Percentiles rank a stretch among this genome's conserved stretches.
Evolutionary conservation across 2,113 vertebrate genomes (phyloP).

Genomic region (Holacanthus passer): DNA sequence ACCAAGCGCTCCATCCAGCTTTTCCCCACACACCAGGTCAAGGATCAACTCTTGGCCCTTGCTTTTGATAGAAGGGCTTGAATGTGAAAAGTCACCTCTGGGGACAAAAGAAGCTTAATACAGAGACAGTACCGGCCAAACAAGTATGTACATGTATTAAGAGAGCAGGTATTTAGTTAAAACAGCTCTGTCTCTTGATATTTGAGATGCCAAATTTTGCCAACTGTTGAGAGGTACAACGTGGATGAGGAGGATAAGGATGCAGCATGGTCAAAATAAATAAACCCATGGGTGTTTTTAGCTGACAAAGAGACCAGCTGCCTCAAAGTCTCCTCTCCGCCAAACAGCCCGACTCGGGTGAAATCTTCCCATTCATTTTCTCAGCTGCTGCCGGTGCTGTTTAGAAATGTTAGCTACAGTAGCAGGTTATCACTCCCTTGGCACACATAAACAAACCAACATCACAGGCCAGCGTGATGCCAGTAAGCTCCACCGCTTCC

Average conservation of each 20-base stretch:
- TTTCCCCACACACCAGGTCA: not conserved
- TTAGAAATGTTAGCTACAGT: constrained; percentile 62
- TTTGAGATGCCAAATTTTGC: constrained; percentile 16
- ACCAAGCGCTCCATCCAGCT: constrained; percentile 9
- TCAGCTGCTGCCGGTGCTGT: constrained; percentile 44
- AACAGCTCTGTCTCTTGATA: not conserved
- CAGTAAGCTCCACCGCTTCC: constrained; percentile 34
- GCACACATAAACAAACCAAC: constrained; percentile 65
- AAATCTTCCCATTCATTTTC: constrained; percentile 61
- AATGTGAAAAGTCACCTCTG: not conserved
- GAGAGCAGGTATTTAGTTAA: not conserved
- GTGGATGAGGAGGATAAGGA: constrained; percentile 28
- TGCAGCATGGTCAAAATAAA: constrained; percentile 36
- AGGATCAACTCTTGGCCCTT: not conserved
- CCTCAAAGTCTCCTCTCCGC: constrained; percentile 16
- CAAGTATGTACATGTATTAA: too few species aligned
- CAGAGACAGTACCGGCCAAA: not conserved
- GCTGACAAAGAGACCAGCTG: constrained; percentile 46
- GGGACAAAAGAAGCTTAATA: not conserved
- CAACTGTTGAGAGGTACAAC: not conserved
- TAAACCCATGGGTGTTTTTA: constrained; percentile 48
- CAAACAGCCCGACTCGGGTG: constrained; percentile 22
- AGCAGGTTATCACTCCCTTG: constrained; percentile 65
- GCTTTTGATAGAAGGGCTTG: not conserved
- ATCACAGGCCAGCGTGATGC: constrained; percentile 39